Conservation (phyloP, 2,113 vertebrate species). For the Lepus americanus region DNA sequence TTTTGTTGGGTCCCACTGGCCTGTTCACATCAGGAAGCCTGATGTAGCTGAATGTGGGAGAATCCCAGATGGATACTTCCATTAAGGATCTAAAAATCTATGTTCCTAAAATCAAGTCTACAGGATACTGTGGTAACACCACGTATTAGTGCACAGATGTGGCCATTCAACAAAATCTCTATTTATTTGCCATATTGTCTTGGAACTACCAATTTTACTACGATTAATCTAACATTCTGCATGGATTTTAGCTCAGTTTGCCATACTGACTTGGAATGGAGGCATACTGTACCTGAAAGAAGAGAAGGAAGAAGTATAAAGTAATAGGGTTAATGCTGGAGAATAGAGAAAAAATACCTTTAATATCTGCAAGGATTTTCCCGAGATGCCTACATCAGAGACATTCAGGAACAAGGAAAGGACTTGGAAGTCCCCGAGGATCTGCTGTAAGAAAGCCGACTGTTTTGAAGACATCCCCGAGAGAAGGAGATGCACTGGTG, state of each 20-base stretch:
- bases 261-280: neutral
- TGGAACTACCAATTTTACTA: neutral
- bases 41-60: neutral
- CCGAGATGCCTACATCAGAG: conserved; percentile 54
- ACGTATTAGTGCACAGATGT: neutral
- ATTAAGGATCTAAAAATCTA: neutral
- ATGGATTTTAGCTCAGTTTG: no score
- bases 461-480: conserved; percentile 46
- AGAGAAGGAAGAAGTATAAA: neutral
- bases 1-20: neutral
- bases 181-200: neutral
- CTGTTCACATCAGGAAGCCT: neutral
- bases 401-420: conserved; percentile 74
- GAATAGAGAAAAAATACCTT: conserved; percentile 49
- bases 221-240: no score
- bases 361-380: conserved; percentile 45
- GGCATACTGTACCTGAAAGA: neutral
- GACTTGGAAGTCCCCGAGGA: conserved; percentile 46
- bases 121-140: neutral
- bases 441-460: conserved; percentile 52
- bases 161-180: no score
- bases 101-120: neutral
- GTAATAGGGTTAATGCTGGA: neutral
- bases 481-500: neutral
- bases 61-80: neutral